A percentile compares a stretch with the other conserved stretches of the same genome.
phyloP scores from a whole-genome alignment of 2,888 invertebrate species.

The Zygogramma bicolorata region DNA sequence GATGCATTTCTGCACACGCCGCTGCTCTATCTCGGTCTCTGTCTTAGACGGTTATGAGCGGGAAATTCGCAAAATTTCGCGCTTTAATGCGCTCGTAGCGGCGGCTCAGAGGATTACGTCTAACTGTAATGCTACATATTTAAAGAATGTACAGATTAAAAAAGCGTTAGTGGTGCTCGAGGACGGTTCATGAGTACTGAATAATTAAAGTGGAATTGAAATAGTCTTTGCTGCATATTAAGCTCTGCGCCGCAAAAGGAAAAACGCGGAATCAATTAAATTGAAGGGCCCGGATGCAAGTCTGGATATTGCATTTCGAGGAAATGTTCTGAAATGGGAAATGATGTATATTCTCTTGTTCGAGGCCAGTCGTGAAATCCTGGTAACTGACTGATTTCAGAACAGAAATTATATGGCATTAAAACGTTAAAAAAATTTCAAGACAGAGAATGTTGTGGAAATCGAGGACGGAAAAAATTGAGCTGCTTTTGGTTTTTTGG shows the following conservation, averaged over 20 bases:
- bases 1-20: constrained; percentile 33
- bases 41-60: constrained; percentile 25
- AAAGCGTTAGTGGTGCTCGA: constrained; percentile 32
- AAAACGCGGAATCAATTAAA: constrained; percentile 2
- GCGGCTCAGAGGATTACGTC: constrained; percentile 26
- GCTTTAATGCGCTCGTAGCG: constrained; percentile 25
- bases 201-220: constrained; percentile 33
- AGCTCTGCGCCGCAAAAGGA: constrained; percentile 6
- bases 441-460: no score
- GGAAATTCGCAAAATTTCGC: constrained; percentile 26
- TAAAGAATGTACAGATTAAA: constrained; percentile 38
- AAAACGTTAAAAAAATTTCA: no score
- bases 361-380: neutral
- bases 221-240: constrained; percentile 24
- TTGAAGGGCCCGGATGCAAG: neutral
- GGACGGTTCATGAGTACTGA: constrained; percentile 18
- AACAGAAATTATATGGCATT: no score
- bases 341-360: neutral
- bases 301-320: neutral
- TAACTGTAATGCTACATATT: constrained; percentile 36
- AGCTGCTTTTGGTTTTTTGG: no score
- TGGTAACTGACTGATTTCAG: no score
- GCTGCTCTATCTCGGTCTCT: constrained; percentile 20
- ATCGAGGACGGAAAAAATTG: no score
- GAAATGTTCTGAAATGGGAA: neutral